phyloP scores from a whole-genome alignment of 2,113 vertebrate species.

The Tyrannus savana region DNA sequence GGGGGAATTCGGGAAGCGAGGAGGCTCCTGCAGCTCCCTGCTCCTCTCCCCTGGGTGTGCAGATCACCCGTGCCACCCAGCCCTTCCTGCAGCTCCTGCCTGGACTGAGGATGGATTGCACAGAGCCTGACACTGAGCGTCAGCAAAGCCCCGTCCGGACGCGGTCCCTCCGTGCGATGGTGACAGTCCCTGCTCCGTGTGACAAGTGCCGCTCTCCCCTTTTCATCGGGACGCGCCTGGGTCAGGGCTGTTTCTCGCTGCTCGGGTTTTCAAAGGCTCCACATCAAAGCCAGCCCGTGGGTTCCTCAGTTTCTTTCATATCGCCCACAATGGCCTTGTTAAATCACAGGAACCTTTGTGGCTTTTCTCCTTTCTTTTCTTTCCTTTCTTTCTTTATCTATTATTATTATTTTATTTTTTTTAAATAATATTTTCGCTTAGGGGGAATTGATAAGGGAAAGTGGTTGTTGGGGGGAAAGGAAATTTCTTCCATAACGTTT shows the following conservation, averaged over 20 bases:
- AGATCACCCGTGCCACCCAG: background rate
- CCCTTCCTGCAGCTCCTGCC: background rate
- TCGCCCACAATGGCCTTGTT: constrained; percentile 18
- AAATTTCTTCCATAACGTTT: background rate
- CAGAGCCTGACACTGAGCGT: background rate
- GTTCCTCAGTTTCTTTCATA: constrained; percentile 9
- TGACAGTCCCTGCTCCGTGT: background rate
- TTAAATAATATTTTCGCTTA: background rate
- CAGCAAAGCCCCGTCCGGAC: background rate
- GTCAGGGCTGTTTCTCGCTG: background rate
- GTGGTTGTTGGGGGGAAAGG: background rate
- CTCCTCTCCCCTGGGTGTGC: background rate
- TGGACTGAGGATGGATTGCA: no score
- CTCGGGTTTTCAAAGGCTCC: constrained; percentile 20
- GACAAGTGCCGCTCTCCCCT: background rate
- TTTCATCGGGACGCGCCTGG: background rate
- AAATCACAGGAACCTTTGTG: background rate
- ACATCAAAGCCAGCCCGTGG: constrained; percentile 30
- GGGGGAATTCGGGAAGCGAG: fast-evolving
- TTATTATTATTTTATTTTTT: no score
- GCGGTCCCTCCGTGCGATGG: background rate
- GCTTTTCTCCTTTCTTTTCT: background rate
- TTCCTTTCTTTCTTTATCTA: background rate
- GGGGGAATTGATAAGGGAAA: background rate
- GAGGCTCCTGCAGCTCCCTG: background rate